phyloP scores from a whole-genome alignment of 53 echinoderm and acorn worm species.

The Arbacia lixula region DNA sequence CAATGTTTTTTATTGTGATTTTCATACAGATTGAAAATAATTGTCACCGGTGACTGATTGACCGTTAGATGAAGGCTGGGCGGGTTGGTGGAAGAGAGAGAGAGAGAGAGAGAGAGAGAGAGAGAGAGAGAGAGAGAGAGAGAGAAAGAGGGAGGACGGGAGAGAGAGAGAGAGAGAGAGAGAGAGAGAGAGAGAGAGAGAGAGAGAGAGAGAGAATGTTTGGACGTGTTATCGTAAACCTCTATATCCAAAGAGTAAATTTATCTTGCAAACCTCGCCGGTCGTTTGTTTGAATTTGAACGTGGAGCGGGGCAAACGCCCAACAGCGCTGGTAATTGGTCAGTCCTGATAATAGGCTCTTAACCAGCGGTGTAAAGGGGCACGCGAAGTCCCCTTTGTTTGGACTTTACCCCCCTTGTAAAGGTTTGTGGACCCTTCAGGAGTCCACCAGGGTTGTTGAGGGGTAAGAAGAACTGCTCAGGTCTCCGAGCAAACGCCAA shows the following conservation, averaged over 20 bases:
- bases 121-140: background rate
- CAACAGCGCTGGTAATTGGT: background rate
- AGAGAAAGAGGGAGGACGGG: background rate
- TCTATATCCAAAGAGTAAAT: conserved; percentile 25
- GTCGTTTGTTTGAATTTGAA: conserved; percentile 5
- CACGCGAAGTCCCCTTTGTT: conserved; percentile 20
- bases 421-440: background rate
- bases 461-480: too few relatives aligned
- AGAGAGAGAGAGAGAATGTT: background rate
- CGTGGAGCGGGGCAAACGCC: background rate
- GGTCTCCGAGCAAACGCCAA: background rate
- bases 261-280: conserved; percentile 3
- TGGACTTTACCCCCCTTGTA: too few relatives aligned
- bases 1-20: too few relatives aligned
- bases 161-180: background rate
- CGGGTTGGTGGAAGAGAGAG: background rate
- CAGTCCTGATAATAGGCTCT: background rate
- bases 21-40: background rate
- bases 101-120: background rate
- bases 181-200: background rate
- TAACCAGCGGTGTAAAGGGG: background rate
- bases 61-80: background rate
- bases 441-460: background rate
- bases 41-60: conserved; percentile 1
- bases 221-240: conserved; percentile 3